Evolutionary conservation across 2,113 vertebrate species (phyloP), one percentile per base, ranked within the genome.

Genomic region (Orientallactaga bullata): DNA sequence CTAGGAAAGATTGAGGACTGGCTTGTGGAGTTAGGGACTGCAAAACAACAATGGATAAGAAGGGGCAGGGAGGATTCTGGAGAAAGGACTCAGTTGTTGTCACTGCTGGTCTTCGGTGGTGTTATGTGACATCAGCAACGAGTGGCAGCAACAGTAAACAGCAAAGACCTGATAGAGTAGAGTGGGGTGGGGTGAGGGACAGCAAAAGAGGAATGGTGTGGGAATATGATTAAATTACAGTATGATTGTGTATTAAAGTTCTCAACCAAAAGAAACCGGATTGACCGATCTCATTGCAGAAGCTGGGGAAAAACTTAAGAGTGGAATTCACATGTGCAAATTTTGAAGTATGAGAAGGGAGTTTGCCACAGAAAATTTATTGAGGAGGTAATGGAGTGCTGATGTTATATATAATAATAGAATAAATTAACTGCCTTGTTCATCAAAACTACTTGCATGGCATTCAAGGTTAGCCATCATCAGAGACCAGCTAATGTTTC

Each of bases 61-160:
- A 74, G 63, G 2, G 42, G 37, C 60, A 32, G n/a, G 28, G 69
- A 42, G 58, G 16, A 37, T 65, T 90, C 60, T 24, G 65, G 65
- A 71, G 26, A 65, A 74, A 61, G 30, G 0, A 37, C n/a, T 47
- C 21, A 1, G 21, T 32, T 18, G 0, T 20, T 76, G 20, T 72
- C 21, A 42, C 30, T 35, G 18, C 1, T 15, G n/a, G 18, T 16
- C 32, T 61, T 23, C 3, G 3, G 0, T 2, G 30, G 1, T 32
- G 55, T 71, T 35, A 4, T 11, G 8, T 12, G 15, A 35, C 47
- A 35, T 20, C 35, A 39, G 7, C 0, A 0, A 7, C 60, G 47
- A 66, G 35, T 13, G 58, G 23, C 66, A 69, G 20, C 39, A 12
- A 72, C 15, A 55, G 35, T 2, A n/a, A 30, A 51, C 1, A 26